Conservation (phyloP, 2,888 invertebrate species). For the Agrypnus murinus region DNA sequence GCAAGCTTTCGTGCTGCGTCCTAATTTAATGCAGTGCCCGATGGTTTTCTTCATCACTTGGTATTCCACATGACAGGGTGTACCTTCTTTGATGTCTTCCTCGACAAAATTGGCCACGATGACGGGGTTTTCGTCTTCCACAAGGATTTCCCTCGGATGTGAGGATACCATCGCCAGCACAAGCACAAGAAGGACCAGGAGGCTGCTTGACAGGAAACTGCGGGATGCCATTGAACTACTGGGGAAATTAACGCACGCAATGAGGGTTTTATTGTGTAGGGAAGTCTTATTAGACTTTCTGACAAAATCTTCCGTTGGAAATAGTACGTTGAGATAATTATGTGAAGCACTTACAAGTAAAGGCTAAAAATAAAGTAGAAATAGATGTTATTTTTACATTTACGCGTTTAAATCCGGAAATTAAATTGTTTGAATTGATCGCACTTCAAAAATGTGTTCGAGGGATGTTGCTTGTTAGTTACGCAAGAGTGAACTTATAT, state of each 20-base stretch:
- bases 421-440: background rate
- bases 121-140: constrained; percentile 62
- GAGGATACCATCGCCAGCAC: constrained; percentile 30
- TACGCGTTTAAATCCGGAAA: constrained; percentile 18
- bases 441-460: background rate
- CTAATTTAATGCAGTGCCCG: constrained; percentile 69
- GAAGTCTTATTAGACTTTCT: constrained; percentile 18
- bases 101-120: constrained; percentile 52
- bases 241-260: background rate
- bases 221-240: constrained; percentile 37
- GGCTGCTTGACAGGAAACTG: constrained; percentile 1
- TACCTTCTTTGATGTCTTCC: constrained; percentile 43
- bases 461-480: background rate
- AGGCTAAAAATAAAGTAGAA: constrained; percentile 11
- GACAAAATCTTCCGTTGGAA: constrained; percentile 10
- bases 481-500: background rate
- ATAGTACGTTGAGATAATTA: constrained; percentile 2
- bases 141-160: constrained; percentile 55
- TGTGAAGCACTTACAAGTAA: constrained; percentile 17
- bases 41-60: constrained; percentile 67
- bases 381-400: constrained; percentile 1
- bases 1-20: constrained; percentile 67
- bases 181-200: constrained; percentile 24
- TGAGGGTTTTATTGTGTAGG: constrained; percentile 15
- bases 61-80: constrained; percentile 60